Evolutionary conservation across 2,888 invertebrate species (phyloP).

Genomic region (Mesochorus sp.): DNA sequence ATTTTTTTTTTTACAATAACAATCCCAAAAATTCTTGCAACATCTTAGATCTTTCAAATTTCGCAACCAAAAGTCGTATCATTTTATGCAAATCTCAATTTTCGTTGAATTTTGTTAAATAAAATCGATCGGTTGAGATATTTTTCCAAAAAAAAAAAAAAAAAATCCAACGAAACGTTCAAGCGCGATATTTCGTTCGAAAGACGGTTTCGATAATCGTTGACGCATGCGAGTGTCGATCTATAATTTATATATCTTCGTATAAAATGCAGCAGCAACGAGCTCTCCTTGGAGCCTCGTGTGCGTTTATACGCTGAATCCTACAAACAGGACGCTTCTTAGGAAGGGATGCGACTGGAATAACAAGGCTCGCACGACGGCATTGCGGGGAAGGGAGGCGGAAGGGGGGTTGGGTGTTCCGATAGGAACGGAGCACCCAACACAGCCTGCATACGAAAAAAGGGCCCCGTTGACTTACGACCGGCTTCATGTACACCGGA

Average conservation of each 20-base stretch:
- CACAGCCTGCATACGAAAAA: constrained; percentile 75
- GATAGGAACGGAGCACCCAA: constrained; percentile 64
- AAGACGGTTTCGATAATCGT: constrained; percentile 53
- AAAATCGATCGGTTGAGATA: not conserved
- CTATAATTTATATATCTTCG: not conserved
- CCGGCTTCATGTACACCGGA: constrained; percentile 36
- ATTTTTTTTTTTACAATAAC: too few relatives aligned
- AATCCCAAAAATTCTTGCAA: too few relatives aligned
- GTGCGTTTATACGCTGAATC: constrained; percentile 73
- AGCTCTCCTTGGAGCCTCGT: constrained; percentile 73
- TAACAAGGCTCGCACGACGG: constrained; percentile 71
- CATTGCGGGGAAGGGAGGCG: constrained; percentile 29
- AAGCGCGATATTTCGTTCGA: too few relatives aligned
- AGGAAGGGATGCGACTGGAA: constrained; percentile 76
- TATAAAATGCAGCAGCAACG: constrained; percentile 60
- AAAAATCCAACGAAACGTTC: too few relatives aligned
- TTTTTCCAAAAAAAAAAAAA: too few relatives aligned
- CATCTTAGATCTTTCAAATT: too few relatives aligned
- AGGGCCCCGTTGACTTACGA: constrained; percentile 65
- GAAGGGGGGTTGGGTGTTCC: constrained; percentile 50
- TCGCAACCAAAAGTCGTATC: too few relatives aligned
- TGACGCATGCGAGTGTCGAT: constrained; percentile 36
- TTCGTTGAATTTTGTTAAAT: too few relatives aligned
- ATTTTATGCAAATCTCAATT: too few relatives aligned
- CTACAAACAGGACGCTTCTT: constrained; percentile 68